Evolutionary conservation across 2,113 vertebrate genomes (phyloP), one percentile per base, ranked within the genome.

Genomic region (Chaetura pelagica): DNA sequence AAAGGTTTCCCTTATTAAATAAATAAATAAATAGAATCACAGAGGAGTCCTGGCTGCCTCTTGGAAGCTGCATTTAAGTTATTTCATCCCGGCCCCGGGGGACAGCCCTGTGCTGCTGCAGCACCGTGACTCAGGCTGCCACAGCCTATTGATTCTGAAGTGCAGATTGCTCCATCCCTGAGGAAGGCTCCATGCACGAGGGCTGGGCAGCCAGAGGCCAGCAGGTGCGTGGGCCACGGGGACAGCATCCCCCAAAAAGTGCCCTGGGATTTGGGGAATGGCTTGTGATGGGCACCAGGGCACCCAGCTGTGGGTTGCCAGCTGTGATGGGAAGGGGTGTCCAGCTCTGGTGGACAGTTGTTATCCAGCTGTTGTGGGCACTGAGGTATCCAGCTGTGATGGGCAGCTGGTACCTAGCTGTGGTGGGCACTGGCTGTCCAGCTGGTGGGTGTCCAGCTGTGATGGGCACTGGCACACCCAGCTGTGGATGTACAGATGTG

Each of bases 81-180:
- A 63, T 86, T 96, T 95, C 80, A 48, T 89, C 74, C 52, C 29
- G 67, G 88, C 94, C 96, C 78, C 85, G 7, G 77, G 93, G 91
- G 93, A 96, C 77, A 91, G 89, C 64, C 57, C 83, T 55, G 63
- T 0, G 8, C 29, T 69, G 93, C 87, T 51, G 88, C 85, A 38
- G 57, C 61, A 82, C 87, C 48, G 88, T 96, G 94, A 95, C 94
- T 95, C 96, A 95, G 95, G 93, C 89, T 94, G 92, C 89, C 83
- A 86, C 38, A 23, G 89, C 90, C 68, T 44, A 84, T 86, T 52
- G 89, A 83, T 84, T 74, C 22, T 49, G 40, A 74, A 81, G 83
- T 13, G 81, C 48, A 2, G 92, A 63, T 75, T 79, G 32, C 46
- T 48, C 46, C 46, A 10, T 96, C 79, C 42, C 34, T 3, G 2